phyloP scores from a whole-genome alignment of 2,113 vertebrate genomes.

The Cynoglossus semilaevis region DNA sequence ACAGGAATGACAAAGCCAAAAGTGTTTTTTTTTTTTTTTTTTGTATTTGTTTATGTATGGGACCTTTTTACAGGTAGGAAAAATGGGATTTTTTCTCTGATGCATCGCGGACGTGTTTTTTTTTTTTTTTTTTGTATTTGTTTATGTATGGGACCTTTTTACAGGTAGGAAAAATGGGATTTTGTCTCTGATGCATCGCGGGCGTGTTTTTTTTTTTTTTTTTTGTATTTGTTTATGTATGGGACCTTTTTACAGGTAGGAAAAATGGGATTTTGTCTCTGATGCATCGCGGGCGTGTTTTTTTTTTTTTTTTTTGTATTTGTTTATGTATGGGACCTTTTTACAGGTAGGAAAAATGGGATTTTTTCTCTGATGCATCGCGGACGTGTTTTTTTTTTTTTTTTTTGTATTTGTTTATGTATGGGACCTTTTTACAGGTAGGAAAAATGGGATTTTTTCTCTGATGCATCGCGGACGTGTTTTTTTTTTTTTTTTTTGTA shows the following conservation, averaged over 20 bases:
- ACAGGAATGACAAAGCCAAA: conserved; percentile 73
- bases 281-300: conserved; percentile 8
- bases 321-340: conserved; percentile 26
- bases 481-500: too few species aligned
- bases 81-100: conserved; percentile 6
- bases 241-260: conserved; percentile 14
- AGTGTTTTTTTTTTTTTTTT: conserved; percentile 49
- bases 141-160: conserved; percentile 27
- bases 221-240: conserved; percentile 26
- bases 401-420: too few species aligned
- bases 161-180: conserved; percentile 11
- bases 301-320: conserved; percentile 24
- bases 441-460: conserved; percentile 13
- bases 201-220: conserved; percentile 11
- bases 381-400: conserved; percentile 73
- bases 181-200: conserved; percentile 15
- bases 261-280: conserved; percentile 8
- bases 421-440: conserved; percentile 7
- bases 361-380: conserved; percentile 18
- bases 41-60: conserved; percentile 23
- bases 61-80: conserved; percentile 18
- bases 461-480: too few species aligned
- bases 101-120: conserved; percentile 9
- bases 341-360: conserved; percentile 10
- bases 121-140: conserved; percentile 22